Evolutionary conservation across 2,888 invertebrate species (phyloP), one percentile per base, ranked within the genome.

Genomic region (Ephialtes manifestator): DNA sequence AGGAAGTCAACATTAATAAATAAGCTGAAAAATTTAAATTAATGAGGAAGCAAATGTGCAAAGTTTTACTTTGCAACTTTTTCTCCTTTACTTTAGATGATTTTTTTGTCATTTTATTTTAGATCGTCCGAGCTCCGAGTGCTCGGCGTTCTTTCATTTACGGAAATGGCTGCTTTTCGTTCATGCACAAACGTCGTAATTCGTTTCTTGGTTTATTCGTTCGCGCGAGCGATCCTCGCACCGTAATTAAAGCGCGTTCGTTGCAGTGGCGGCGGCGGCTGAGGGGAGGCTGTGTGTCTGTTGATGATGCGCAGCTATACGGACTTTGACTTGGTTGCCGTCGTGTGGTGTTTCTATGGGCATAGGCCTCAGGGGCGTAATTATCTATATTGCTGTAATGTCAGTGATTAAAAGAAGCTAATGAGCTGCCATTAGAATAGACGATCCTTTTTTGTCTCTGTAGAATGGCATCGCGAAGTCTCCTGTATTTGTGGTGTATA

Each of bases 321-420:
- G 31, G n/a, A 4, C n/a, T 28, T 11, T 10, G 55, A 35, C n/a
- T 31, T 60, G n/a, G 67, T 67, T 51, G 55, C 8, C 53, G 67
- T 53, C 72, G 39, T 43, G 11, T 85, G 81, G 81, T 82, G 79
- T 43, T 46, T 63, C 67, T 51, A 82, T 53, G 83, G 83, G 83
- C 80, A 84, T 87, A 83, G 81, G 85, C 85, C 85, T 86, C 71
- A 24, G 67, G 81, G 80, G 79, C 84, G 88, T 89, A 93, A 93
- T 93, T 92, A 93, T 90, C 88, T 90, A 89, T 89, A 90, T 92
- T 90, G 91, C 88, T 81, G 88, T 93, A 92, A 93, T 92, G 90
- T 86, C 89, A 89, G 92, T 92, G 91, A 93, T 93, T 92, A 93
- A 93, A 91, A 91, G 90, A 91, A 90, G 86, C 89, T 93, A 93